Evolutionary conservation across 2,797 vertebrate genomes (phyloP).

Genomic region (Macrochelys suwanniensis): DNA sequence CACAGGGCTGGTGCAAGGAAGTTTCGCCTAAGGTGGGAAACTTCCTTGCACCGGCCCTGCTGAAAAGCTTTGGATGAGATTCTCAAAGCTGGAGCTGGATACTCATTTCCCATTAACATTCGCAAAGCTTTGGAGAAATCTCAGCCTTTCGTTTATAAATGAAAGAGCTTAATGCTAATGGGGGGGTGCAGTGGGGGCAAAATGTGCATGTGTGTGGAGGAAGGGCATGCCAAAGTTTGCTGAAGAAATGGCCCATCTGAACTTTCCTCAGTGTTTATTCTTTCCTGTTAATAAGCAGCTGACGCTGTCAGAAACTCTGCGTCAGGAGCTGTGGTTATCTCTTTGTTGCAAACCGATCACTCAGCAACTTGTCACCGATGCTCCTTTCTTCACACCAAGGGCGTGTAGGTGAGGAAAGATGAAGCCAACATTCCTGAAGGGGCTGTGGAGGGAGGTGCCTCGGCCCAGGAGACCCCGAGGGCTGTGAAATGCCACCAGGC

Average conservation of each 20-base stretch:
- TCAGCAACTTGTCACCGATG: slow-evolving; percentile 2
- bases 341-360: not conserved
- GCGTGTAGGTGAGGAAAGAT: slow-evolving; percentile 14
- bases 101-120: not conserved
- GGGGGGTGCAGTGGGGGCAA: not conserved
- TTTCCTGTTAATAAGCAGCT: slow-evolving; percentile 1
- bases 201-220: not conserved
- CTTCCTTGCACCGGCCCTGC: too few relatives aligned
- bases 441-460: not conserved
- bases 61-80: not conserved
- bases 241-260: not conserved
- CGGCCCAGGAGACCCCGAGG: not conserved
- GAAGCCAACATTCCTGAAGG: not conserved
- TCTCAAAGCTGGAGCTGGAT: not conserved
- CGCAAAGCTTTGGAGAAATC: not conserved
- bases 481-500: not conserved
- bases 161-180: not conserved
- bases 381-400: slow-evolving; percentile 19
- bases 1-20: too few relatives aligned
- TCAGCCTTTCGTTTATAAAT: not conserved
- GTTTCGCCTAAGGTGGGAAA: too few relatives aligned
- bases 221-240: not conserved
- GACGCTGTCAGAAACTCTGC: not conserved
- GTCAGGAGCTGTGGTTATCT: not conserved
- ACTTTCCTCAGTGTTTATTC: not conserved